Conservation (phyloP, 2,888 invertebrate species). For the Encarsia formosa region DNA sequence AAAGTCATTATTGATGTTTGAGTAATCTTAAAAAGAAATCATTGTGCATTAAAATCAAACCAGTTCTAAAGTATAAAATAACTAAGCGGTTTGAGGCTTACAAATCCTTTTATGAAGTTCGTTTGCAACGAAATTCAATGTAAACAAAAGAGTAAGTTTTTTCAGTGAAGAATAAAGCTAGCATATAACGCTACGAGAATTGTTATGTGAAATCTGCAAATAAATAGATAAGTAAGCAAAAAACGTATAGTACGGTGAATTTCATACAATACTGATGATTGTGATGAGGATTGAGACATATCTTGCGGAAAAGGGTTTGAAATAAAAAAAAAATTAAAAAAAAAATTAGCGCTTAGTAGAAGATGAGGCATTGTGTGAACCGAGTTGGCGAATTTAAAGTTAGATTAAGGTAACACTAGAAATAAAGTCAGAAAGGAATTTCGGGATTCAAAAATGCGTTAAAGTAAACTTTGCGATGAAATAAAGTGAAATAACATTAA, state of each 20-base stretch:
- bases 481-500: too few species aligned
- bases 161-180: neutral
- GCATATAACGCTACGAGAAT: constrained; percentile 8
- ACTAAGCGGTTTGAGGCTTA: neutral
- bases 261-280: constrained; percentile 20
- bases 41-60: constrained; percentile 20
- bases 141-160: neutral
- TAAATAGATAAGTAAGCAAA: constrained; percentile 7
- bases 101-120: constrained; percentile 8
- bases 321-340: constrained; percentile 6
- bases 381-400: constrained; percentile 6
- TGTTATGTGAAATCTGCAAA: constrained; percentile 10
- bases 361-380: neutral
- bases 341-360: constrained; percentile 8
- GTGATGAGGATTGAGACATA: constrained; percentile 23
- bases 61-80: constrained; percentile 3
- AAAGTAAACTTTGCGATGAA: too few species aligned
- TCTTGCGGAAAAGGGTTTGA: constrained; percentile 3
- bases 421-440: too few species aligned
- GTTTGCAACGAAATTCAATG: constrained; percentile 17
- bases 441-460: too few species aligned
- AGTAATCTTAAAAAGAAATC: constrained; percentile 11
- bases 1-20: constrained; percentile 8
- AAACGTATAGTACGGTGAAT: constrained; percentile 13
- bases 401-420: neutral